Conservation (phyloP, 1,140 invertebrate species). For the Agraylea sexmaculata region DNA sequence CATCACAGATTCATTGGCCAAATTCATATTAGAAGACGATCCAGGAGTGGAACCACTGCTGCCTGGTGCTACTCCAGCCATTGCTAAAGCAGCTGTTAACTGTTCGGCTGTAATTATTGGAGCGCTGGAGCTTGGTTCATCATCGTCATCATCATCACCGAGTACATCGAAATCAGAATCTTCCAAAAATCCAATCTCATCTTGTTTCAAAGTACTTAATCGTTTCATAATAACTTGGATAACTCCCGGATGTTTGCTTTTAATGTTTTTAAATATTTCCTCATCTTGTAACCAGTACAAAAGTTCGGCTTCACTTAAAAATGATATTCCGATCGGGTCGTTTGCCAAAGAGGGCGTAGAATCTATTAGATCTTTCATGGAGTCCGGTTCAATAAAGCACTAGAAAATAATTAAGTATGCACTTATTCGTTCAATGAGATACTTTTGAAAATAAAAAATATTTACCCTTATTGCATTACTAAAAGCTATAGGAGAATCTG, state of each 20-base stretch:
- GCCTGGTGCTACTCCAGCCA: constrained; percentile 11
- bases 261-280: constrained; percentile 11
- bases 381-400: constrained; percentile 4
- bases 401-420: too few species aligned
- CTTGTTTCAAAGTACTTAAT: too few species aligned
- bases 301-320: constrained; percentile 16
- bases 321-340: constrained; percentile 16
- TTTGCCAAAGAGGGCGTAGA: constrained; percentile 11
- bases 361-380: constrained; percentile 12
- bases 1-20: background rate
- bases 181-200: too few species aligned
- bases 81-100: constrained; percentile 16
- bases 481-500: background rate
- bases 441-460: background rate
- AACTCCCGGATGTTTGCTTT: constrained; percentile 15
- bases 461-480: background rate
- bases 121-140: background rate
- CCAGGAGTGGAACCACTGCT: background rate
- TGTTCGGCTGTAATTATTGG: constrained; percentile 16
- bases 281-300: constrained; percentile 12
- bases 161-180: constrained; percentile 12
- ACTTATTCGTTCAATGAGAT: too few species aligned
- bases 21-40: constrained; percentile 5
- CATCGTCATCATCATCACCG: constrained; percentile 11
- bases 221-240: constrained; percentile 13